phyloP scores from a whole-genome alignment of 2,888 invertebrate genomes.

The Cyrtodaria siliqua region DNA sequence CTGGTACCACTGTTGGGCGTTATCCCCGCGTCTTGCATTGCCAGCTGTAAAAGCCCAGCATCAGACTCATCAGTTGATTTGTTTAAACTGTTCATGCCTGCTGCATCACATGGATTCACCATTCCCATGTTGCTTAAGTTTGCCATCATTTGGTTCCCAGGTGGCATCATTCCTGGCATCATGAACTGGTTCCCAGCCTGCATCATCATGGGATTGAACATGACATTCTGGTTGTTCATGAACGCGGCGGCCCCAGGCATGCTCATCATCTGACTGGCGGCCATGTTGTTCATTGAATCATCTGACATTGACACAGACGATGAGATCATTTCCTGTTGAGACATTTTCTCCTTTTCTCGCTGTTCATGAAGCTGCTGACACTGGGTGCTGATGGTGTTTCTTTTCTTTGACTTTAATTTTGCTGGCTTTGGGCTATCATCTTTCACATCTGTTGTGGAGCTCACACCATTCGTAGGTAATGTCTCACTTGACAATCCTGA shows the following conservation, averaged over 20 bases:
- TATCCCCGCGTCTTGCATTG: slow-evolving; percentile 81
- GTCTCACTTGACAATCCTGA: slow-evolving; percentile 55
- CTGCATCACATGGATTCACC: slow-evolving; percentile 23
- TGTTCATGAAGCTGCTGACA: slow-evolving; percentile 61
- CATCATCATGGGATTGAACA: slow-evolving; percentile 73
- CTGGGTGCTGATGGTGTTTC: slow-evolving; percentile 72
- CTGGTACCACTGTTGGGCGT: slow-evolving; percentile 59
- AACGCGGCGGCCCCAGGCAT: slow-evolving; percentile 62
- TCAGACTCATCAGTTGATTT: slow-evolving; percentile 57
- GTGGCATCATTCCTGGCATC: slow-evolving; percentile 61
- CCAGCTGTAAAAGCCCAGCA: slow-evolving; percentile 76
- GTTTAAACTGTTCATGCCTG: slow-evolving; percentile 29
- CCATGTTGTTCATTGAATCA: slow-evolving; percentile 48
- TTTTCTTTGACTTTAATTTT: slow-evolving; percentile 63
- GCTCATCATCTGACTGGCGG: slow-evolving; percentile 61
- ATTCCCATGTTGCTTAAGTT: slow-evolving; percentile 49
- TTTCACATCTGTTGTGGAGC: slow-evolving; percentile 57
- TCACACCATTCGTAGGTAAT: slow-evolving; percentile 58
- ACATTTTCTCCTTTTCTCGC: slow-evolving; percentile 47
- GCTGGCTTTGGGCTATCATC: slow-evolving; percentile 48
- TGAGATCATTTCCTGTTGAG: slow-evolving; percentile 63
- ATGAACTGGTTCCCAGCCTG: slow-evolving; percentile 52
- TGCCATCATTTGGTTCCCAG: slow-evolving; percentile 51
- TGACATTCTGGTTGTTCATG: slow-evolving; percentile 66
- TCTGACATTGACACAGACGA: slow-evolving; percentile 63